Base-by-base conservation (phyloP, 2,113 vertebrate species). In the Eleginops maclovinus region DNA sequence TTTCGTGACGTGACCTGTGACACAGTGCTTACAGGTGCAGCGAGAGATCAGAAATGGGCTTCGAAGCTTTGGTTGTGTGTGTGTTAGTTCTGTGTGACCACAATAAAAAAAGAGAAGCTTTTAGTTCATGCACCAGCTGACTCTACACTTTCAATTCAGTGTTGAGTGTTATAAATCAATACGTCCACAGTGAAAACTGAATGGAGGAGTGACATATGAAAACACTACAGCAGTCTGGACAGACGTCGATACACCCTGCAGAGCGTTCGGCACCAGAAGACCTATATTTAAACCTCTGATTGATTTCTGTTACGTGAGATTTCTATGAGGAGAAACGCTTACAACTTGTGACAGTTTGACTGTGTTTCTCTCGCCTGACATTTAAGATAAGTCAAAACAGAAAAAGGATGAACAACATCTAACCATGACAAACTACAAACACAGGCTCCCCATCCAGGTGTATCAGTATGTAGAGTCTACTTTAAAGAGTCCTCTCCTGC, bases 161-260 rank as follows among this genome's bases (percentile, higher is more conserved):
- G 2, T 26, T 70, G 7, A 26, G 16, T 24, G 54, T 26, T 63
- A 4, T 43, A 70, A 62, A 66, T 76, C 47, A 55, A 61, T 75
- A 40, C n/a, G 41, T 41, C 60, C 49, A 26, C 7, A 21, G 24
- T 9, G 36, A 53, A 55, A 60, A 63, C 7, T 50, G n/a, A 79
- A 59, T 0, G 17, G 17, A 14, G 56, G 1, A 28, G 16, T 59
- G 53, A 67, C 26, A 22, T 36, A 55, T 11, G 51, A 22, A 49
- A 76, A 46, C 26, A 36, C 28, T 43, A 15, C 43, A 46, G 62
- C 51, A 46, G 43, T 65, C 40, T 44, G n/a, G 43, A 60, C 14
- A 64, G 46, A 46, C 24, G 56, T 53, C 36, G 59, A 16, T 60
- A 64, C n/a, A 72, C 15, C 28, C 14, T 5, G 9, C 1, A 19